phyloP scores from a whole-genome alignment of 2,888 invertebrate genomes.

The Ypsolopha sequella region DNA sequence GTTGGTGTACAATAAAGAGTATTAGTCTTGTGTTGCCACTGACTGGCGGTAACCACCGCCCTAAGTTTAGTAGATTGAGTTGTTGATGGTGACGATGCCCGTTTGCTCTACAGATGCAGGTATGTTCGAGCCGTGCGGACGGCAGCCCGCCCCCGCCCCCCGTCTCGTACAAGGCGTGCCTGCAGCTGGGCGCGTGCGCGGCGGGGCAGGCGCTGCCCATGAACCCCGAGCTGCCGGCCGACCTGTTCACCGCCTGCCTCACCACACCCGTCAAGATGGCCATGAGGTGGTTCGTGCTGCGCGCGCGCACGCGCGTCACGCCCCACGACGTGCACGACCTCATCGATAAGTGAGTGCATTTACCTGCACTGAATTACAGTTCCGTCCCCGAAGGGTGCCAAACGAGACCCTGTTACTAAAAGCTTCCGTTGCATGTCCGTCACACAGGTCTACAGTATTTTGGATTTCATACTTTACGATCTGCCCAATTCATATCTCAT shows the following conservation, averaged over 20 bases:
- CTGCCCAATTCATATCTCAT: too few species aligned
- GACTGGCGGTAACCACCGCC: too few species aligned
- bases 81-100: not conserved
- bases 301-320: slow-evolving; percentile 82
- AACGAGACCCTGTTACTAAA: too few species aligned
- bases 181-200: slow-evolving; percentile 96
- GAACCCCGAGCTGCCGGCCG: slow-evolving; percentile 98
- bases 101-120: slow-evolving; percentile 4
- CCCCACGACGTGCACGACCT: slow-evolving; percentile 86
- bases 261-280: slow-evolving; percentile 99
- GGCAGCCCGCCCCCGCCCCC: slow-evolving; percentile 23
- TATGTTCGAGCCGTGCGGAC: not conserved
- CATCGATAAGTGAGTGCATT: slow-evolving; percentile 84
- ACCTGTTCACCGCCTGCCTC: slow-evolving; percentile 96
- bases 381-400: too few species aligned
- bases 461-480: too few species aligned
- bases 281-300: slow-evolving; percentile 93
- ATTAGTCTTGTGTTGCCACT: too few species aligned
- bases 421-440: too few species aligned
- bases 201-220: slow-evolving; percentile 95
- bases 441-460: too few species aligned
- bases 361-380: too few species aligned
- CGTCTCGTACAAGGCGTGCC: slow-evolving; percentile 88
- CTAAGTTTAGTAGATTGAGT: not conserved
- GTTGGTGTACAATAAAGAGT: too few species aligned